These are phyloP conservation scores for chimpanzee (Pan troglodytes) DNA, from an alignment of 2,113 vertebrate species.

Conservation along the genomic window DNA sequence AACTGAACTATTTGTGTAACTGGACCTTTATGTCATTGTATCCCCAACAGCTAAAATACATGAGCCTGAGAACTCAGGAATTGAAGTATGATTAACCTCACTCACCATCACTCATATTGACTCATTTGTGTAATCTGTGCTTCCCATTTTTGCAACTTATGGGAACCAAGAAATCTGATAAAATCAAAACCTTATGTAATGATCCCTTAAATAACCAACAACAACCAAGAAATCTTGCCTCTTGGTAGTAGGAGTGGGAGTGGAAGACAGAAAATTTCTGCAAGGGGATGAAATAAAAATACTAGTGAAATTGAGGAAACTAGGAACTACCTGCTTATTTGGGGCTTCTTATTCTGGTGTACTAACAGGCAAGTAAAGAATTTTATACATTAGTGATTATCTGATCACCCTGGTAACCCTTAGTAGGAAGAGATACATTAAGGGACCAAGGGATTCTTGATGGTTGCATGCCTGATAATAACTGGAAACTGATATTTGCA, in stretches of 20 bases:
- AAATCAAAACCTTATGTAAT: too few species aligned
- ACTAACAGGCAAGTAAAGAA: not conserved
- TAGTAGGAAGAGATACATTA: not conserved
- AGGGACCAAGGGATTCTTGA: not conserved
- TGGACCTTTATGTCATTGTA: not conserved
- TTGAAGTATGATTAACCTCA: not conserved
- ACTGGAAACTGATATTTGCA: not conserved
- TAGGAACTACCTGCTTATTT: not conserved
- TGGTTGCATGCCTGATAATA: not conserved
- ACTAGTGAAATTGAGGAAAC: not conserved
- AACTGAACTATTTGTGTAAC: not conserved
- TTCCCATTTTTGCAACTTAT: not conserved
- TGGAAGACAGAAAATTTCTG: not conserved
- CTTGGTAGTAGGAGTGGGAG: too few species aligned
- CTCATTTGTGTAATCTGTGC: not conserved
- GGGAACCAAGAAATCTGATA: too few species aligned
- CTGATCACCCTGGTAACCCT: not conserved
- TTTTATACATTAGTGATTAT: not conserved
- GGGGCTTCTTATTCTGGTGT: not conserved
- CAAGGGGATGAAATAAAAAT: not conserved
- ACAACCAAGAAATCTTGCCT: not conserved
- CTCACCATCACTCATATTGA: not conserved
- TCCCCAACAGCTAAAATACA: not conserved
- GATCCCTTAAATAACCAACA: too few species aligned
- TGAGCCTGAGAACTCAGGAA: not conserved